These are phyloP conservation scores for Austrofundulus limnaeus DNA, from an alignment of 2,113 vertebrate species.

Conservation along the genomic window DNA sequence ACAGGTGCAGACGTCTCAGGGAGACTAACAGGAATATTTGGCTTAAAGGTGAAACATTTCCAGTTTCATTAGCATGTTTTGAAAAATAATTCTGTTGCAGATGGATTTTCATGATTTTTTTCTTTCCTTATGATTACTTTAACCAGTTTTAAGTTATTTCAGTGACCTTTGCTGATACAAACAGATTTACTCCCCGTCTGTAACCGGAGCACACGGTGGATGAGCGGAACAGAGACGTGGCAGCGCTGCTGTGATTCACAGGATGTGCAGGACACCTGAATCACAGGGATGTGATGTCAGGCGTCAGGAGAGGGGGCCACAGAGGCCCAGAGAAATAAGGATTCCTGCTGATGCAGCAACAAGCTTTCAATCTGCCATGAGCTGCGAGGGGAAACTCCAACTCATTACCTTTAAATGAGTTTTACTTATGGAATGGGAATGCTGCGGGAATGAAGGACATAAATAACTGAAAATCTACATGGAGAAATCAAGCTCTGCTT, in stretches of 20 bases:
- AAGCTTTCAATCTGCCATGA: not conserved
- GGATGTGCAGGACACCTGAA: conserved; percentile 29
- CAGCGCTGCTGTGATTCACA: conserved; percentile 29
- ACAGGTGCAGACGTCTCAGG: too few relatives aligned
- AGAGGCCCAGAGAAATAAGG: conserved; percentile 24
- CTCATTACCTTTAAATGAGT: conserved; percentile 18
- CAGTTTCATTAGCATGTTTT: too few relatives aligned
- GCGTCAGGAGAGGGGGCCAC: conserved; percentile 50
- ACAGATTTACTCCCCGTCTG: too few relatives aligned
- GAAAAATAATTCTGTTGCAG: too few relatives aligned
- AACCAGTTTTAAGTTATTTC: too few relatives aligned
- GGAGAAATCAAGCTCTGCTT: conserved; percentile 24
- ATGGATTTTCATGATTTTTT: too few relatives aligned
- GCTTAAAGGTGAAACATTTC: too few relatives aligned
- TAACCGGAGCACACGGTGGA: not conserved
- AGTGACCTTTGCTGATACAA: too few relatives aligned
- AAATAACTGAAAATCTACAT: conserved; percentile 4
- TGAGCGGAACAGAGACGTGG: not conserved
- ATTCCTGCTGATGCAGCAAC: conserved; percentile 43
- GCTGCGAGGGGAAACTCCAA: conserved; percentile 9
- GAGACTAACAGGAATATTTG: too few relatives aligned
- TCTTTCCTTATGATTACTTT: too few relatives aligned
- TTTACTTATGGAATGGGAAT: not conserved
- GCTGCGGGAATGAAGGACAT: not conserved
- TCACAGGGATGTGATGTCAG: conserved; percentile 38